Evolutionary conservation across 2,797 vertebrate species (phyloP).

Genomic region (Gorsachius magnificus): DNA sequence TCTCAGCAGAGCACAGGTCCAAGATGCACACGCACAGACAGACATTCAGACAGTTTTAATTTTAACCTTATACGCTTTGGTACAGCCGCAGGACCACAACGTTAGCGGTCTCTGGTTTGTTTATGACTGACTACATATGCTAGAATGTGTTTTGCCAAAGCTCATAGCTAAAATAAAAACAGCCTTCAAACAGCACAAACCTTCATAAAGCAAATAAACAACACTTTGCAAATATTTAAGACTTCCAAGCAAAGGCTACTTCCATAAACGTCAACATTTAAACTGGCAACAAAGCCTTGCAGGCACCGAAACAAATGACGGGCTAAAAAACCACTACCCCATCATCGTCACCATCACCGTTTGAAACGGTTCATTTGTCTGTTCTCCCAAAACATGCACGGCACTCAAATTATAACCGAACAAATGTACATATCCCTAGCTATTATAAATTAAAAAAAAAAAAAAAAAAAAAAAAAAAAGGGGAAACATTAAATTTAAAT

Average conservation of each 20-base stretch:
- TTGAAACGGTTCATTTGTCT: background rate
- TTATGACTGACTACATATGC: background rate
- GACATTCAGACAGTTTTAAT: background rate
- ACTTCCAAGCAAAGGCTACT: constrained; percentile 26
- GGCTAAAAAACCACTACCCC: background rate
- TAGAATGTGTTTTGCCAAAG: background rate
- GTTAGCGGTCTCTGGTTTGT: background rate
- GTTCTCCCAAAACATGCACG: background rate
- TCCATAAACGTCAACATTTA: background rate
- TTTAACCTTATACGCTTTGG: background rate
- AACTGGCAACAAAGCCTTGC: background rate
- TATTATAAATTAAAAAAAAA: background rate
- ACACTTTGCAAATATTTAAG: background rate
- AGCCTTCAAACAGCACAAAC: background rate
- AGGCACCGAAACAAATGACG: background rate
- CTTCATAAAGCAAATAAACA: constrained; percentile 44
- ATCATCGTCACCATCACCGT: background rate
- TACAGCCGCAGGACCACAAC: background rate
- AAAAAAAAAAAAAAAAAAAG: background rate
- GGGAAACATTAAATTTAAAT: background rate
- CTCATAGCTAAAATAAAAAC: constrained; percentile 3
- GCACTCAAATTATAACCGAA: background rate
- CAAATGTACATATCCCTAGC: background rate
- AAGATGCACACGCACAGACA: background rate
- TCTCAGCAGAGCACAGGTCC: background rate